Percentiles rank a stretch among this genome's conserved stretches.
Evolutionary conservation across 2,797 vertebrate genomes (phyloP).

Genomic region (Sebastes steindachneri): DNA sequence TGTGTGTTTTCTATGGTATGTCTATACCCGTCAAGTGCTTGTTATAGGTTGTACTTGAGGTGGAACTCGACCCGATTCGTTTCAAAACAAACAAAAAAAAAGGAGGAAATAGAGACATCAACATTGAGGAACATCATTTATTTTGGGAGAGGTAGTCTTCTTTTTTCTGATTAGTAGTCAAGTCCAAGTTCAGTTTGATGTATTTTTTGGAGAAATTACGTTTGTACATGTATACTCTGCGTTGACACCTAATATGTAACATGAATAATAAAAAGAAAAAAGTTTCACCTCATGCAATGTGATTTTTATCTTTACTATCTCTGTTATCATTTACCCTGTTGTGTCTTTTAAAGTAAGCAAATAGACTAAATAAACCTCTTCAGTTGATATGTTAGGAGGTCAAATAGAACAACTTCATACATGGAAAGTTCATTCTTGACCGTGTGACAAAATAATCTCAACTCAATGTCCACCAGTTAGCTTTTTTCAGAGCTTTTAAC

Average conservation of each 20-base stretch:
- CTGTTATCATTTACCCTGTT: background rate
- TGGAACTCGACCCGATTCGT: conserved; percentile 63
- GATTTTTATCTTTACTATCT: background rate
- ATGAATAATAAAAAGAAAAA: conserved; percentile 70
- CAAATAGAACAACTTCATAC: background rate
- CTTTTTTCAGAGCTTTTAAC: background rate
- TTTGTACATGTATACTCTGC: conserved; percentile 83
- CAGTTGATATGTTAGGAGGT: background rate
- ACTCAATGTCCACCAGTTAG: background rate
- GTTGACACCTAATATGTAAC: conserved; percentile 78
- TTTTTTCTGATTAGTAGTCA: conserved; percentile 71
- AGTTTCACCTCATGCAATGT: conserved; percentile 54
- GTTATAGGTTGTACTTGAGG: conserved; percentile 70
- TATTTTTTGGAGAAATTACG: conserved; percentile 77
- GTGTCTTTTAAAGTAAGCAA: background rate
- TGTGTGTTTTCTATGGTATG: conserved; percentile 76
- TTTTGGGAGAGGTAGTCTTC: conserved; percentile 52
- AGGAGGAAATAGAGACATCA: conserved; percentile 57
- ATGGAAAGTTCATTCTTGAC: background rate
- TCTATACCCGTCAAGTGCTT: conserved; percentile 78
- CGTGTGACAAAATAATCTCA: background rate
- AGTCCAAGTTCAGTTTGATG: conserved; percentile 79
- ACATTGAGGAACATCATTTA: conserved; percentile 54
- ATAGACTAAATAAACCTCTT: background rate
- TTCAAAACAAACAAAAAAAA: conserved; percentile 40